Conservation (phyloP, 2,113 vertebrate species). For the Mesitornis unicolor region DNA sequence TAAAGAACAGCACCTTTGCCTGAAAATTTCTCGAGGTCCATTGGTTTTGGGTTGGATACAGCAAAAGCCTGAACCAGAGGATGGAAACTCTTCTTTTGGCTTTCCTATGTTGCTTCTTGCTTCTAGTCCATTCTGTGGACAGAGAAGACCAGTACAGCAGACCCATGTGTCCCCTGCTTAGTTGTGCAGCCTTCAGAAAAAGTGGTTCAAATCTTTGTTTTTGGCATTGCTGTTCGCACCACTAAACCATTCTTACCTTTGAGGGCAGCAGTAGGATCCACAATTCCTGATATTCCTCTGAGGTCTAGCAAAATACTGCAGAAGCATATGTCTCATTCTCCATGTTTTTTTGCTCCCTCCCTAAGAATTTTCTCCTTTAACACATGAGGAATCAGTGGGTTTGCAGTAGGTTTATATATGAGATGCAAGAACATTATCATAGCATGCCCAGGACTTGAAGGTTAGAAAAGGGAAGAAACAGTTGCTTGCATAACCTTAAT, state of each 20-base stretch:
- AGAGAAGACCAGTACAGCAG: neutral
- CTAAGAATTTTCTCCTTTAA: neutral
- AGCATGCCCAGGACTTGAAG: neutral
- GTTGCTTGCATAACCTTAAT: neutral
- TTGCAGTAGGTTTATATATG: neutral
- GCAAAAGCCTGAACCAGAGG: neutral
- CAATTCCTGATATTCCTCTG: neutral
- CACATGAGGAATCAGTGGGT: neutral
- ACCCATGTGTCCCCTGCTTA: fast-evolving
- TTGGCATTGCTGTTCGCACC: neutral
- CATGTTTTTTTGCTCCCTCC: neutral
- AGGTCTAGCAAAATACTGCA: neutral
- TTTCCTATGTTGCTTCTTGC: neutral
- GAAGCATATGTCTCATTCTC: neutral
- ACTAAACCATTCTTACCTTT: neutral
- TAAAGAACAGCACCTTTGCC: neutral
- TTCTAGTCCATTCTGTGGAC: neutral
- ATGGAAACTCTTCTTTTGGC: neutral
- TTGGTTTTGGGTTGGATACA: neutral
- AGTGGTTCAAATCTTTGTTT: neutral
- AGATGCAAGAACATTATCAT: neutral
- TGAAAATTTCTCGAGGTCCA: neutral
- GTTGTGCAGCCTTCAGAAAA: neutral
- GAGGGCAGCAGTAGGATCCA: neutral
- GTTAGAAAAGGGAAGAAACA: neutral